Evolutionary conservation across 2,797 vertebrate genomes (phyloP), one percentile per base, ranked within the genome.

Genomic region (Rhabdomys pumilio): DNA sequence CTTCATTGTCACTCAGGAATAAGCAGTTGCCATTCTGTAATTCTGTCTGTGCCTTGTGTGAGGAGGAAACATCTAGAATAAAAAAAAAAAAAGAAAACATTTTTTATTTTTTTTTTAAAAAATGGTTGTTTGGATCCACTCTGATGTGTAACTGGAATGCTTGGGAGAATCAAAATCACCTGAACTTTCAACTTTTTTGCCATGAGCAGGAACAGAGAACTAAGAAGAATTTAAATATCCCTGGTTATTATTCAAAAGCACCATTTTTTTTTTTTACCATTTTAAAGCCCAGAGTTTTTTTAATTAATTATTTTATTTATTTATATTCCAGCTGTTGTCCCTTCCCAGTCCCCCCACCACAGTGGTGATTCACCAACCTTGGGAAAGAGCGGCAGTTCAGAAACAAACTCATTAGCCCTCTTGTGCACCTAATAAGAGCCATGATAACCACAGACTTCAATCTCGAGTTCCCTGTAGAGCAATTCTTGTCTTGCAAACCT

Each of bases 401-500:
- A 95, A 83, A 94, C 63, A 86, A 96, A 94, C 80, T 88, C 94
- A 91, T 93, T 94, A 96, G 77, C 83, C 81, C 75, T 92, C 77
- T 86, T 83, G 17, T 77, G 77, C 81, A 67, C 87, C 38, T 92
- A 95, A 89, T 93, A 86, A 77, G 67, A 90, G 67, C 57, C 92
- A 8, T 73, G 73, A 94, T 96, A 97, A 95, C 90, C 76, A 90
- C 61, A 72, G 53, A 79, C 92, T 95, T 93, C 80, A 97, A 79
- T 96, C 91, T 95, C 15, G 31, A 91, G n/a, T 95, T 94, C 92
- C 81, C 89, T 53, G 20, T 85, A 90, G 67, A 96, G 77, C 81
- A 95, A 94, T 95, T 97, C 86, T 95, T 41, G 0, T 69, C 96
- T 96, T 89, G 93, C 91, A 94, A 84, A 93, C 96, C 93, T 95